Evolutionary conservation across 30 jellyfish, hydroid and myxozoan species (phyloP).

Genomic region (Aurelia coerulea): DNA sequence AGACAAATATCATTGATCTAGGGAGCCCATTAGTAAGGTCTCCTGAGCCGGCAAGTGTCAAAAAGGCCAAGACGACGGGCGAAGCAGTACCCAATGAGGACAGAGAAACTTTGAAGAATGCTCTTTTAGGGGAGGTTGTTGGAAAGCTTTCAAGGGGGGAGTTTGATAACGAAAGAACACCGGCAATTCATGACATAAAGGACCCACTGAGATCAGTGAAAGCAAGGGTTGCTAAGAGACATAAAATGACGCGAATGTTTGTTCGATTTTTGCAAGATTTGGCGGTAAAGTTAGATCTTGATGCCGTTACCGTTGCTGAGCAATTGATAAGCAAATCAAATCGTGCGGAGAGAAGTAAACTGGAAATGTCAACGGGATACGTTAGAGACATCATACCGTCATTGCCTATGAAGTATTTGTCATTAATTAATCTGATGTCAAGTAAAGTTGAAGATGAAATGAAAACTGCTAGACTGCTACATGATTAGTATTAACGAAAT

Average conservation of each 20-base stretch:
- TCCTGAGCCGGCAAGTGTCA: background rate
- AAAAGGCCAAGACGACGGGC: background rate
- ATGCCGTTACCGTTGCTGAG: conserved; percentile 59
- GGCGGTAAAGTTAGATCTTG: conserved; percentile 49
- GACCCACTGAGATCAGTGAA: background rate
- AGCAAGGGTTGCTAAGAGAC: conserved; percentile 4
- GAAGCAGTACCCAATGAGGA: conserved; percentile 3
- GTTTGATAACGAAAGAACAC: background rate
- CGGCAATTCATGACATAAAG: background rate
- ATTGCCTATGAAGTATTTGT: conserved; percentile 5
- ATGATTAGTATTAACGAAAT: background rate
- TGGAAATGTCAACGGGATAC: conserved; percentile 7
- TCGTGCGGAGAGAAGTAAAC: conserved; percentile 15
- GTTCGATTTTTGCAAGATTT: conserved; percentile 50
- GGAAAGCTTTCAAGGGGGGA: conserved; percentile 23
- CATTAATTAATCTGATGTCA: conserved; percentile 8
- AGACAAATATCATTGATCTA: background rate
- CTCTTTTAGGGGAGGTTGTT: conserved; percentile 29
- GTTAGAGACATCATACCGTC: conserved; percentile 40
- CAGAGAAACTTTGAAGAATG: conserved; percentile 14
- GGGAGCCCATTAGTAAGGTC: conserved; percentile 37
- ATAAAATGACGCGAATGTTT: conserved; percentile 46
- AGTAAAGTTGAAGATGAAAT: conserved; percentile 13
- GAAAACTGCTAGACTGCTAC: conserved; percentile 15
- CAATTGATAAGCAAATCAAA: conserved; percentile 33